Conservation (phyloP, 2,888 invertebrate genomes). For the Catocala nupta region DNA sequence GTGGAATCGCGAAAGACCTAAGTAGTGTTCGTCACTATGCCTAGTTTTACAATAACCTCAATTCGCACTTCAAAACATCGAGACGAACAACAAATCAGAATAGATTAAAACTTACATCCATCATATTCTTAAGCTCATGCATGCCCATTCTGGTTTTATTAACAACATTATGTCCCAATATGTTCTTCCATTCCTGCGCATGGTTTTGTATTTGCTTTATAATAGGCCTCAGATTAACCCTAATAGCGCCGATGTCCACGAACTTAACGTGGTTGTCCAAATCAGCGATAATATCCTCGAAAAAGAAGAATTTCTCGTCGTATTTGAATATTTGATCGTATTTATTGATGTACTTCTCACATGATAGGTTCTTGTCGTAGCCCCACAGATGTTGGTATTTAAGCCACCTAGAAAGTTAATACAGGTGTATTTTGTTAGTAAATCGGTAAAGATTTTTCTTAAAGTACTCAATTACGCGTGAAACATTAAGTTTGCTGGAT, state of each 20-base stretch:
- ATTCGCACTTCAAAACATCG: too few relatives aligned
- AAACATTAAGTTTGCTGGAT: too few relatives aligned
- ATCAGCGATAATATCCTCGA: slow-evolving; percentile 91
- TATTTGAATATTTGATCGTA: slow-evolving; percentile 86
- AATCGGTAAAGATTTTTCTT: too few relatives aligned
- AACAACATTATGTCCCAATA: slow-evolving; percentile 90
- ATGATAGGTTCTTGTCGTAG: slow-evolving; percentile 91
- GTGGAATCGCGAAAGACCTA: too few relatives aligned
- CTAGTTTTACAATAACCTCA: too few relatives aligned
- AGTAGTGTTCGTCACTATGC: too few relatives aligned
- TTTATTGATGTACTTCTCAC: slow-evolving; percentile 92
- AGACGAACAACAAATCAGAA: too few relatives aligned
- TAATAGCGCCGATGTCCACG: slow-evolving; percentile 90
- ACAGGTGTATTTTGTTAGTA: background rate
- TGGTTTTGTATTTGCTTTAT: slow-evolving; percentile 89
- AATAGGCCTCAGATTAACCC: slow-evolving; percentile 92
- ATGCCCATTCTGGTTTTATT: slow-evolving; percentile 90
- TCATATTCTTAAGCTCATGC: slow-evolving; percentile 89
- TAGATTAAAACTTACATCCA: slow-evolving; percentile 87
- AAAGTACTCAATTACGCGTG: too few relatives aligned
- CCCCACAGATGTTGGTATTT: slow-evolving; percentile 92
- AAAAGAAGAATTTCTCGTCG: slow-evolving; percentile 95
- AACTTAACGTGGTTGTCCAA: slow-evolving; percentile 87
- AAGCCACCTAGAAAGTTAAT: slow-evolving; percentile 87
- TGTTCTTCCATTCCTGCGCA: slow-evolving; percentile 93